phyloP scores from a whole-genome alignment of 2,888 invertebrate genomes.

The Philereme transversata region DNA sequence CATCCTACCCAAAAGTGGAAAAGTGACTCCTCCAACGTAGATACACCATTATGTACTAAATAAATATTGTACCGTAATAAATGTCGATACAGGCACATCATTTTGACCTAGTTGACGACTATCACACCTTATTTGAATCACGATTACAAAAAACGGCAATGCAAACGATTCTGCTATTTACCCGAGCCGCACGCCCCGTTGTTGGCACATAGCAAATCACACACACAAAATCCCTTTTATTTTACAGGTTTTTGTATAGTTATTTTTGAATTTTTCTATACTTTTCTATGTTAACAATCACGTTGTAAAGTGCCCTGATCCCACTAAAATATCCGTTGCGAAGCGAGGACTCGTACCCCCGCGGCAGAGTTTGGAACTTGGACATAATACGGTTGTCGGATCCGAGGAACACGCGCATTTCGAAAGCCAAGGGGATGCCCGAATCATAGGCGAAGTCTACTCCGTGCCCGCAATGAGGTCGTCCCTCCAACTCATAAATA shows the following conservation, averaged over 20 bases:
- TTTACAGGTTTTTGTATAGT: constrained; percentile 26
- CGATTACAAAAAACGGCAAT: constrained; percentile 24
- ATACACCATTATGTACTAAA: constrained; percentile 81
- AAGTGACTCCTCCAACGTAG: constrained; percentile 82
- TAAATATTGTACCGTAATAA: constrained; percentile 78
- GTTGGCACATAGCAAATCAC: constrained; percentile 31
- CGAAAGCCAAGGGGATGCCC: constrained; percentile 56
- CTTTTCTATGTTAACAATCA: constrained; percentile 53
- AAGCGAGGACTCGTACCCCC: constrained; percentile 58
- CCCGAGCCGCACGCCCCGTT: constrained; percentile 40
- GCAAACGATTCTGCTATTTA: constrained; percentile 37
- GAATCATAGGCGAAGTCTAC: constrained; percentile 64
- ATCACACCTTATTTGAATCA: constrained; percentile 51
- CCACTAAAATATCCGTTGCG: constrained; percentile 66
- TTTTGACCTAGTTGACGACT: constrained; percentile 65
- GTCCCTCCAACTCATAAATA: constrained; percentile 57
- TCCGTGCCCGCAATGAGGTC: constrained; percentile 66
- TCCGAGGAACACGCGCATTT: constrained; percentile 71
- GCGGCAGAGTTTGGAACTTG: constrained; percentile 65
- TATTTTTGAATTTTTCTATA: constrained; percentile 41
- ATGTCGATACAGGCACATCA: constrained; percentile 64
- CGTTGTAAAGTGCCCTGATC: constrained; percentile 64
- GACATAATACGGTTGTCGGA: constrained; percentile 54
- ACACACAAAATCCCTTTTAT: constrained; percentile 38
- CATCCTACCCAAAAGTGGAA: constrained; percentile 81